phyloP scores from a whole-genome alignment of 2,797 vertebrate genomes.

The Astyanax mexicanus region DNA sequence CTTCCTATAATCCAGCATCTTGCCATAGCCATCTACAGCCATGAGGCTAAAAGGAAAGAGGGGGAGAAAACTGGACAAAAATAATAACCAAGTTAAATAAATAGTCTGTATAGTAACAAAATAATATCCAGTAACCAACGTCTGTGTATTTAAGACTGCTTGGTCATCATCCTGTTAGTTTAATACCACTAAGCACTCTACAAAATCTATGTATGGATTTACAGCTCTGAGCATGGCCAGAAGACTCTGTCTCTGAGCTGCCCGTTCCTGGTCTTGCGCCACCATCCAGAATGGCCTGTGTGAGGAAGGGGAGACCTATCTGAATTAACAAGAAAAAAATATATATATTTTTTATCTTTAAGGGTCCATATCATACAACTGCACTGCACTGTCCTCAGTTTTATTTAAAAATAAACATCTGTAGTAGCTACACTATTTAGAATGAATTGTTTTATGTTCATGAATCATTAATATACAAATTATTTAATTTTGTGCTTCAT shows the following conservation, averaged over 20 bases:
- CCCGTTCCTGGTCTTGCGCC: slow-evolving; percentile 3
- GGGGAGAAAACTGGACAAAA: not conserved
- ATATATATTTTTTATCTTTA: not conserved
- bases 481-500: no score
- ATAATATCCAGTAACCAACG: slow-evolving; percentile 6
- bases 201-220: not conserved
- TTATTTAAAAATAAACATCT: no score
- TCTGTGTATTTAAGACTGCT: slow-evolving; percentile 7
- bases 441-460: no score
- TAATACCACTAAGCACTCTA: not conserved
- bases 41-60: not conserved
- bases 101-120: slow-evolving; percentile 12
- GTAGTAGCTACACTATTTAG: no score
- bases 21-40: not conserved
- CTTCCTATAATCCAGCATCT: not conserved
- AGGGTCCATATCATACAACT: no score
- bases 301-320: slow-evolving; percentile 4
- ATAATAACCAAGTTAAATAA: slow-evolving; percentile 11
- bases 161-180: slow-evolving; percentile 24
- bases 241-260: slow-evolving; percentile 29
- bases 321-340: slow-evolving; percentile 31
- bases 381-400: no score
- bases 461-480: no score
- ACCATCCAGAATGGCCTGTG: slow-evolving; percentile 15
- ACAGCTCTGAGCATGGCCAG: slow-evolving; percentile 29